Conservation (phyloP, 1,140 invertebrate genomes). For the Manduca sexta region DNA sequence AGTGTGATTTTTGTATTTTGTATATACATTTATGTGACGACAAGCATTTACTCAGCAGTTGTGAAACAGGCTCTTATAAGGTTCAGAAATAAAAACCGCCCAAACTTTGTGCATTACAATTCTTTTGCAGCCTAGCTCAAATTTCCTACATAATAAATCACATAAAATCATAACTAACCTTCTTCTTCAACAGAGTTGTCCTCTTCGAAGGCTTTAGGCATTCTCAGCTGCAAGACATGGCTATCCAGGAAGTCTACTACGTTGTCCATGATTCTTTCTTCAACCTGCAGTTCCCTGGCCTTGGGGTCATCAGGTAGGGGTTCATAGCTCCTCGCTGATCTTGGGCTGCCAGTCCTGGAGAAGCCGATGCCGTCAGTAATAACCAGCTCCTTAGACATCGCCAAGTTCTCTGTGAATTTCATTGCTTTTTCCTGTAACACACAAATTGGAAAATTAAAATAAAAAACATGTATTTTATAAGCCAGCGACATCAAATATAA, state of each 20-base stretch:
- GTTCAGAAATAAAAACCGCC: no score
- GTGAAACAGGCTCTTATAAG: no score
- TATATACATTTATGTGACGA: no score
- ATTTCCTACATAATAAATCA: no score
- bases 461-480: no score
- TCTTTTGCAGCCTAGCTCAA: no score
- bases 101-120: no score
- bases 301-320: conserved; percentile 54
- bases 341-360: conserved; percentile 46
- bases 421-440: conserved; percentile 62
- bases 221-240: conserved; percentile 84
- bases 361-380: conserved; percentile 51
- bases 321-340: conserved; percentile 61
- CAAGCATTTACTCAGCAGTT: no score
- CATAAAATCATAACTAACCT: conserved; percentile 51
- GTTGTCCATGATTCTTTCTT: conserved; percentile 80
- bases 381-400: conserved; percentile 47
- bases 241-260: conserved; percentile 84
- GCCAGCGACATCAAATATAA: no score
- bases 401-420: conserved; percentile 61
- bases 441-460: conserved; percentile 7
- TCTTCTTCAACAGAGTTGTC: conserved; percentile 79
- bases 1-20: no score
- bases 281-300: conserved; percentile 47
- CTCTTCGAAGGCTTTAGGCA: conserved; percentile 79